phyloP scores from a whole-genome alignment of 2,888 invertebrate species.

The Diachrysia chrysitis region DNA sequence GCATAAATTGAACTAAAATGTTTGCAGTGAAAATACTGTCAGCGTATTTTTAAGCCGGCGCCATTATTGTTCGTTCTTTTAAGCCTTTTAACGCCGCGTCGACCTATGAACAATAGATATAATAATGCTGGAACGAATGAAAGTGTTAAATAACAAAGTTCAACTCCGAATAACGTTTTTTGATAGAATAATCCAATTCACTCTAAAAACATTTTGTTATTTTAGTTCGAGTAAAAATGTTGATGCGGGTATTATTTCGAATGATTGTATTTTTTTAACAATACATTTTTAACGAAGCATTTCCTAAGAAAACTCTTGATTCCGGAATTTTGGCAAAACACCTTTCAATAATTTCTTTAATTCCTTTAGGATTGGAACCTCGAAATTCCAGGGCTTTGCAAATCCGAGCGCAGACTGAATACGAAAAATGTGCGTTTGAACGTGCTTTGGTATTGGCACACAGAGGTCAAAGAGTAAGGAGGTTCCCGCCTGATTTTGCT shows the following conservation, averaged over 20 bases:
- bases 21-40: background rate
- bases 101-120: background rate
- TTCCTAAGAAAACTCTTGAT: background rate
- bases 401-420: conserved; percentile 81
- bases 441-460: conserved; percentile 77
- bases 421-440: conserved; percentile 83
- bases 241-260: too few relatives aligned
- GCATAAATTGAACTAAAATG: background rate
- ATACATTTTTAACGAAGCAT: background rate
- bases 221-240: background rate
- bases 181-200: background rate
- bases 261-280: too few relatives aligned
- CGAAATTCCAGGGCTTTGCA: conserved; percentile 79
- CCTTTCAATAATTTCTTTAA: background rate
- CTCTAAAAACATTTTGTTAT: background rate
- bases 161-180: background rate
- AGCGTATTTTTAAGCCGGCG: background rate
- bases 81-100: background rate
- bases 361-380: conserved; percentile 76
- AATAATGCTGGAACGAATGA: background rate
- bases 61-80: conserved; percentile 1
- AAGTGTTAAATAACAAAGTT: background rate
- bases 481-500: conserved; percentile 77
- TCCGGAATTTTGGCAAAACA: background rate
- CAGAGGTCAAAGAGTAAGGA: conserved; percentile 71